Evolutionary conservation across 2,113 vertebrate species (phyloP), one percentile per base, ranked within the genome.

Genomic region (Vicugna pacos): DNA sequence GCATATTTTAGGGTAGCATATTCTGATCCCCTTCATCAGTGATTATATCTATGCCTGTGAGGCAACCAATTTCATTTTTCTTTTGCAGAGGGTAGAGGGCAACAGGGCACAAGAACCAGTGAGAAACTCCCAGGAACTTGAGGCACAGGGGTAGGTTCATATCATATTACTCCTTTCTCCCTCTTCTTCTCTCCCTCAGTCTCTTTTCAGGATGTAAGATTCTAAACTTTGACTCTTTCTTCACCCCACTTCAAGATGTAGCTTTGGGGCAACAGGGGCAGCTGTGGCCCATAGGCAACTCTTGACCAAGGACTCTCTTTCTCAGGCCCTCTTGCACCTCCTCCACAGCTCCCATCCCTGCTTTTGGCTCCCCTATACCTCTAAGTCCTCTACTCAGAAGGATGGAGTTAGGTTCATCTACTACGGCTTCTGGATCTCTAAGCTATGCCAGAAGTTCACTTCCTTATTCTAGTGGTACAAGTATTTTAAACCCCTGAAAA

Each of bases 1-100:
- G n/a, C 48, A 38, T 91, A 54, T 60, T 88, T 76, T 16, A 15
- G 9, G 48, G 28, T 84, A 30, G 28, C 24, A n/a, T 81, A 32
- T 91, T 42, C 65, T 88, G 28, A 89, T 48, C 54, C 52, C 15
- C 38, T 91, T 88, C 65, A 70, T 30, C 77, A 79, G 13, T 82
- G 65, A 89, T 73, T 67, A 56, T 56, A 73, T 72, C 56, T 83
- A 5, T 60, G 50, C 46, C 46, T 85, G 15, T 30, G 58, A 79
- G 64, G 52, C 20, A 88, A 94, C 56, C 48, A 8, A 67, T 80
- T 88, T 93, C 86, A 70, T 88, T 52, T 80, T 91, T 94, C 65
- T 42, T 89, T 77, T 91, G 73, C 46, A 91, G 17, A 67, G 5
- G 6, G 60, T 54, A 60, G 38, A 65, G 70, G 93, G 58, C 20